Evolutionary conservation across 2,113 vertebrate genomes (phyloP), one percentile per base, ranked within the genome.

Genomic region (Salvator merianae): DNA sequence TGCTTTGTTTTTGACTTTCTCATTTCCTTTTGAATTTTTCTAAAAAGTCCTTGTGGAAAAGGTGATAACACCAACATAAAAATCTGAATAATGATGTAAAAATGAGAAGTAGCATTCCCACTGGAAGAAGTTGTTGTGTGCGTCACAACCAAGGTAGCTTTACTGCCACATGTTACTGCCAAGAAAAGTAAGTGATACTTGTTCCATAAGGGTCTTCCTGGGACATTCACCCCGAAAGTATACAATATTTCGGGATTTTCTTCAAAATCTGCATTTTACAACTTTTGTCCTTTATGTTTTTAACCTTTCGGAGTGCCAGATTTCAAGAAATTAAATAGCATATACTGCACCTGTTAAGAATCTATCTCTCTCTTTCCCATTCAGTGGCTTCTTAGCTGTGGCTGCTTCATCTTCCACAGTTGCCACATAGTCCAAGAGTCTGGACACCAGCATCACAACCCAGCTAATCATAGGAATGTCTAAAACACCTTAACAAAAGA

Each of bases 391-490:
- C 95, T 99, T 99, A 80, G 97, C 96, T 73, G 97, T 96, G 36
- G 97, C 95, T 74, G 97, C 97, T 94, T 99, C 99, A 86, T 99
- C 99, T 96, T 99, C 99, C 75, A 98, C 98, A 76, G 97, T 99
- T 91, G 98, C 97, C 66, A 99, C 99, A 24, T 98, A 99, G 95
- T 99, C 98, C 90, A 99, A 88, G 36, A 99, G 95, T 76, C 99
- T 97, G 81, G 99, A 99, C 76, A 99, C 97, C 92, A 99, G 93
- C 99, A 99, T 99, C 87, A 99, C 98, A 70, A 99, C 98, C 98
- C 99, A 99, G 90, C 99, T 99, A 94, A 99, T 98, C 98, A 99
- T 99, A 43, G 99, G 99, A 91, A 99, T 99, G 89, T 99, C 99
- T 91, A 99, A 88, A 85, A 99, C 98, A 38, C 98, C 99, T 98